Evolutionary conservation across 2,888 invertebrate genomes (phyloP), one percentile per base, ranked within the genome.

Genomic region (Pasiphila rectangulata): DNA sequence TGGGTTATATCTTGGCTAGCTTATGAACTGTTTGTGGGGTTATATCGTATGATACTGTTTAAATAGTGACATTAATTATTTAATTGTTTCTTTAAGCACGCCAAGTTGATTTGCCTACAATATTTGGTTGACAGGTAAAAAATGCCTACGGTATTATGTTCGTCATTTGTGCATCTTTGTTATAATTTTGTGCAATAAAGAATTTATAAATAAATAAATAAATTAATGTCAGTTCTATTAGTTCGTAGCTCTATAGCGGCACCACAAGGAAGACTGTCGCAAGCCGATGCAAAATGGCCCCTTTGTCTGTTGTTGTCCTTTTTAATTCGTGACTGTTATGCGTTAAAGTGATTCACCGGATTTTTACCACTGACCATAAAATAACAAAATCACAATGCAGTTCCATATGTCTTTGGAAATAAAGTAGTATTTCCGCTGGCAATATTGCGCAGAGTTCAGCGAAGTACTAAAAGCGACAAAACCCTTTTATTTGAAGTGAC

Each of bases 271-370:
- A 76, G 64, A 82, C 77, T 85, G 87, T 88, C 85, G 75, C 86
- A 83, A 70, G 58, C 79, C 66, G 76, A 84, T 84, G 87, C 87
- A 88, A 87, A 88, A 88, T 83, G 83, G 75, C 70, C 72, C 79
- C 84, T 85, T 87, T 86, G 87, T 86, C 75, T 69, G 72, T 59
- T 87, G 85, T 87, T 87, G 84, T 83, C 82, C 79, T 81, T 86
- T 83, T 79, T 86, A 87, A 86, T 87, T 87, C 83, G 73, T 84
- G 71, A 82, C 79, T 84, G 83, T 84, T 83, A 86, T 80, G 85
- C 84, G 83, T 79, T 78, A 78, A 83, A 83, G 79, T 86, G 86
- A 86, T 72, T 86, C 85, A 86, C 71, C 68, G 60, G 62, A 67
- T 47, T 56, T 65, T 70, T 63, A 75, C 66, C 64, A 56, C 57